Evolutionary conservation across 2,888 invertebrate genomes (phyloP).

Genomic region (Bhutanitis thaidina): DNA sequence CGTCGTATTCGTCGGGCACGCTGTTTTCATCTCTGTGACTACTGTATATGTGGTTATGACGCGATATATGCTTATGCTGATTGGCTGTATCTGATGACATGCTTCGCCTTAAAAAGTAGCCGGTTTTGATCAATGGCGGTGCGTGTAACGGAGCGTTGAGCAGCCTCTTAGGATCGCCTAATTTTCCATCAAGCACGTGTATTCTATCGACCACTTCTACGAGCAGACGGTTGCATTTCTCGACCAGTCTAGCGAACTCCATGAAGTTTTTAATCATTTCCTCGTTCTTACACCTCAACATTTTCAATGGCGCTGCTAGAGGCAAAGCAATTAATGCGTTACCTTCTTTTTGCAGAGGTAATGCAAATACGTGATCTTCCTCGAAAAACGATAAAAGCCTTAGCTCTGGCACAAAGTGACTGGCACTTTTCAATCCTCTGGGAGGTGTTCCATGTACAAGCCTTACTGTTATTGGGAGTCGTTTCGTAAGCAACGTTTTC

Average conservation of each 20-base stretch:
- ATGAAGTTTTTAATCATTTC: slow-evolving; percentile 86
- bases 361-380: slow-evolving; percentile 91
- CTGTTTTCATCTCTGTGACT: slow-evolving; percentile 83
- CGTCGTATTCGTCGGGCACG: slow-evolving; percentile 92
- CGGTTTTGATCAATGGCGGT: slow-evolving; percentile 78
- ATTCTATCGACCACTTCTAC: slow-evolving; percentile 89
- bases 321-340: slow-evolving; percentile 90
- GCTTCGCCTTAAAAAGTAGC: slow-evolving; percentile 87
- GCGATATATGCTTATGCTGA: slow-evolving; percentile 74
- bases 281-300: slow-evolving; percentile 90
- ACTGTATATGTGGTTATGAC: slow-evolving; percentile 75
- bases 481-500: slow-evolving; percentile 91
- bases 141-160: slow-evolving; percentile 63
- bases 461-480: slow-evolving; percentile 94
- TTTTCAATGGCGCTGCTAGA: slow-evolving; percentile 90
- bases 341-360: slow-evolving; percentile 90
- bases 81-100: slow-evolving; percentile 87
- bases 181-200: slow-evolving; percentile 89
- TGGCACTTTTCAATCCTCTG: slow-evolving; percentile 88
- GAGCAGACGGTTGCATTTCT: slow-evolving; percentile 86
- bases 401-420: slow-evolving; percentile 91
- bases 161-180: slow-evolving; percentile 82
- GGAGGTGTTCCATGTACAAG: slow-evolving; percentile 95
- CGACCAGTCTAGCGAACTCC: slow-evolving; percentile 88
- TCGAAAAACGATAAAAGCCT: slow-evolving; percentile 91